These are phyloP conservation scores for Phymanthus crucifer DNA, from an alignment of 92 coral and sea anemone species.

Conservation along the genomic window DNA sequence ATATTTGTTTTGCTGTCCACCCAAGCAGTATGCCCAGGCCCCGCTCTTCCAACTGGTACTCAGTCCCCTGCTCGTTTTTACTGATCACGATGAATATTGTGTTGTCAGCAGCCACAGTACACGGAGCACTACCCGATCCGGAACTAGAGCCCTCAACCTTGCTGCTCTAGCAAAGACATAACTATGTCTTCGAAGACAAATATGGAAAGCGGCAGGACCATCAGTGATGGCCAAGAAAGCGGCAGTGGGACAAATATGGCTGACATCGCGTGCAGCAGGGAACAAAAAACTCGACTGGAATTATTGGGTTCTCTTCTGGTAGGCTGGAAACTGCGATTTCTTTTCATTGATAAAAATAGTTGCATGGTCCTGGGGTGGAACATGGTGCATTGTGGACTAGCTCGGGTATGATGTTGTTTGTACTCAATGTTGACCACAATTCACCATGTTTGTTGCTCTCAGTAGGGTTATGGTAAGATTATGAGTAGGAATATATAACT, in stretches of 20 bases:
- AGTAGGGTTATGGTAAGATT: too few relatives aligned
- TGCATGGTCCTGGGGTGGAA: background rate
- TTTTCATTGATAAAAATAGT: background rate
- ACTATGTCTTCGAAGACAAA: background rate
- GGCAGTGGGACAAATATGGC: background rate
- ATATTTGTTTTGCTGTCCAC: background rate
- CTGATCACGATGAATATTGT: background rate
- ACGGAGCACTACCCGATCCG: slow-evolving; percentile 65
- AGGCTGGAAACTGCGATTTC: background rate
- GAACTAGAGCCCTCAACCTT: slow-evolving; percentile 72
- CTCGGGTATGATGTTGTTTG: too few relatives aligned
- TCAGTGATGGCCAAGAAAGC: too few relatives aligned
- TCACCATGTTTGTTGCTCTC: too few relatives aligned
- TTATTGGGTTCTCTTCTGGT: background rate
- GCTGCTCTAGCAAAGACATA: slow-evolving; percentile 77
- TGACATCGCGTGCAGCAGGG: background rate
- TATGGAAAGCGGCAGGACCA: background rate
- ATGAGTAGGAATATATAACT: too few relatives aligned
- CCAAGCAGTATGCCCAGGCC: too few relatives aligned
- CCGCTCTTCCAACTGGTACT: too few relatives aligned
- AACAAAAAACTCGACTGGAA: background rate
- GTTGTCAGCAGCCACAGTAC: slow-evolving; percentile 21
- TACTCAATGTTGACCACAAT: too few relatives aligned
- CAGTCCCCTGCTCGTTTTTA: background rate
- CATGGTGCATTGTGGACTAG: background rate